These are phyloP conservation scores for Tigriopus japonicus DNA, from an alignment of 1,140 invertebrate species.

Conservation along the genomic window DNA sequence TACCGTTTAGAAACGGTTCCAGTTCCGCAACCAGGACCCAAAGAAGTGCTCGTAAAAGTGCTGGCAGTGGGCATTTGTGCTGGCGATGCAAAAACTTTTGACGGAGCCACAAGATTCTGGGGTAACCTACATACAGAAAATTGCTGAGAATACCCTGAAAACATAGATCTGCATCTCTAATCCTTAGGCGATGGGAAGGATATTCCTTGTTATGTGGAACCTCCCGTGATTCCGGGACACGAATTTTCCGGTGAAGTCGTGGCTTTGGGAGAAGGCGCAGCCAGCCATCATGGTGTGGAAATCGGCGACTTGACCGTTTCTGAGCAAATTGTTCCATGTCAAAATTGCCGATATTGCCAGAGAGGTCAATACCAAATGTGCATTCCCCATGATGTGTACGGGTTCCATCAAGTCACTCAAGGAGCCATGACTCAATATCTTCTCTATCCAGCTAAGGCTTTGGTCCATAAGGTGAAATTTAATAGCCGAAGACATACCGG, in stretches of 20 bases:
- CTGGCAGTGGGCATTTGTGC: conserved; percentile 8
- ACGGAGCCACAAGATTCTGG: conserved; percentile 11
- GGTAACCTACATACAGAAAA: background rate
- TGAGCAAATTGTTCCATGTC: conserved; percentile 8
- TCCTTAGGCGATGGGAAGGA: background rate
- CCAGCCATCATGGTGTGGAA: background rate
- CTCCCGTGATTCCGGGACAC: conserved; percentile 5
- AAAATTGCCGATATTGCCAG: conserved; percentile 6
- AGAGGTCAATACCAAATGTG: conserved; percentile 6
- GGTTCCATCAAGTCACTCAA: conserved; percentile 7
- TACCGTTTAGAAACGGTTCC: background rate
- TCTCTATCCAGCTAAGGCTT: conserved; percentile 2
- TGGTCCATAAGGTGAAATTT: background rate
- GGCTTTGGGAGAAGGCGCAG: conserved; percentile 2
- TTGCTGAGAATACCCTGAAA: background rate
- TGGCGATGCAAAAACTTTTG: conserved; percentile 2
- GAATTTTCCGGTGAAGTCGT: conserved; percentile 2
- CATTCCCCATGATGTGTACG: conserved; percentile 2
- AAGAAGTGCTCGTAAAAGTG: conserved; percentile 1
- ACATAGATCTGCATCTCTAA: background rate
- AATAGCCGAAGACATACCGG: no score
- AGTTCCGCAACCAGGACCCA: background rate
- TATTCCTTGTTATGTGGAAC: background rate
- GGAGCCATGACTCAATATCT: conserved; percentile 11
- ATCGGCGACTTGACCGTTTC: conserved; percentile 4